Evolutionary conservation across 92 coral and sea anemone genomes (phyloP), one percentile per base, ranked within the genome.

Genomic region (Scolanthus callimorphus): DNA sequence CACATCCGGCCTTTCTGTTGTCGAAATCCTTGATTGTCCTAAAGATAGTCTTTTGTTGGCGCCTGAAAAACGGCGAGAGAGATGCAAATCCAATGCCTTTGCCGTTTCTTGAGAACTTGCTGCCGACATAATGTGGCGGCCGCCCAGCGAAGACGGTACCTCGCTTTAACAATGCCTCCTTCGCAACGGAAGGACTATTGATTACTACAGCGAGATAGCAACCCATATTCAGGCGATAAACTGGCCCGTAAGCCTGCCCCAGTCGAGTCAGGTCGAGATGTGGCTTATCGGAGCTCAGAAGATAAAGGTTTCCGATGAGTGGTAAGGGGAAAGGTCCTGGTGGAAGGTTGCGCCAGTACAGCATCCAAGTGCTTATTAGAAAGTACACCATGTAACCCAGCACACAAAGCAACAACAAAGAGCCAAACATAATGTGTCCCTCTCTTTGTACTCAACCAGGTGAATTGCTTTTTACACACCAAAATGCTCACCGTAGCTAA

Each of bases 321-420:
- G 97, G 97, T 3, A 90, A 65, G 0, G 97, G 91, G 31, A 83
- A 63, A 23, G 97, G 97, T 13, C 97, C 97, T 0, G 94, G 91
- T 20, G 97, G 97, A 65, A 90, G 81, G n/a, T n/a, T n/a, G n/a
- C n/a, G n/a, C n/a, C n/a, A n/a, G n/a, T n/a, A n/a, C n/a, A n/a
- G n/a, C n/a, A n/a, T n/a, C n/a, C n/a, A n/a, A n/a, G n/a, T n/a
- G n/a, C n/a, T n/a, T n/a, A n/a, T n/a, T n/a, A n/a, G n/a, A n/a
- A n/a, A n/a, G n/a, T n/a, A n/a, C n/a, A n/a, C n/a, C n/a, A n/a
- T n/a, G n/a, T n/a, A n/a, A n/a, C n/a, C n/a, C n/a, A n/a, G n/a
- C n/a, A n/a, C n/a, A n/a, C n/a, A n/a, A n/a, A n/a, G n/a, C n/a
- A n/a, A n/a, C n/a, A n/a, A n/a, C n/a, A n/a, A n/a, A n/a, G n/a